Base-by-base conservation (phyloP, 2,797 vertebrate species). In the Semotilus atromaculatus region DNA sequence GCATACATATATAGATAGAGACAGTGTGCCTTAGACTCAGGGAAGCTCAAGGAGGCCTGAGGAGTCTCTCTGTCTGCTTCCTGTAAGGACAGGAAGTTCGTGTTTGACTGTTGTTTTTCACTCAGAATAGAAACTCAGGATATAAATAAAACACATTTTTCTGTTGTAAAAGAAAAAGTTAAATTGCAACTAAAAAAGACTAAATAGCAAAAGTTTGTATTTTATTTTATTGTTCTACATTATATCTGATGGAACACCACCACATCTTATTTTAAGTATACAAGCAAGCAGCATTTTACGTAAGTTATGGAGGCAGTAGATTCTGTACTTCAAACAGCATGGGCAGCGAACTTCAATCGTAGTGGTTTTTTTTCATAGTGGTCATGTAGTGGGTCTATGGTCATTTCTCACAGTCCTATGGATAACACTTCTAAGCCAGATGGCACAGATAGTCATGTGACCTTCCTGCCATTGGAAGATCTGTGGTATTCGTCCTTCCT, bases 41-140 rank as follows among this genome's bases (percentile, higher is more conserved):
- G 85, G 86, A 93, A 92, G 88, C 91, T 91, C 84, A 82, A 81
- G 89, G 89, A 73, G 66, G 88, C 67, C 5, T 66, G 82, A 73
- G 93, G 95, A 96, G 96, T 94, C 96, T 72, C 88, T 86, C 92
- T 91, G 97, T 96, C 95, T 95, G 93, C 94, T 96, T 96, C 96
- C 94, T 94, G 80, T 91, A 88, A 81, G 73, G 75, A 91, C 93
- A 96, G 96, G 96, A 97, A 97, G 93, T 84, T 53, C 87, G 83
- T 91, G 86, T 88, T 94, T 93, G 92, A 91, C 89, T 87, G 83
- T 85, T 84, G 84, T 93, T 92, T 91, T 90, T 38, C 4, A 51
- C 93, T 91, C 86, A 91, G 90, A 95, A 94, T 95, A 95, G 92
- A 91, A 88, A 48, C 75, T 74, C n/a, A 8, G 67, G 81, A 91